Percentiles rank a stretch among this genome's conserved stretches.
phyloP scores from a whole-genome alignment of 1,140 invertebrate species.

The Drosophila pallidifrons region DNA sequence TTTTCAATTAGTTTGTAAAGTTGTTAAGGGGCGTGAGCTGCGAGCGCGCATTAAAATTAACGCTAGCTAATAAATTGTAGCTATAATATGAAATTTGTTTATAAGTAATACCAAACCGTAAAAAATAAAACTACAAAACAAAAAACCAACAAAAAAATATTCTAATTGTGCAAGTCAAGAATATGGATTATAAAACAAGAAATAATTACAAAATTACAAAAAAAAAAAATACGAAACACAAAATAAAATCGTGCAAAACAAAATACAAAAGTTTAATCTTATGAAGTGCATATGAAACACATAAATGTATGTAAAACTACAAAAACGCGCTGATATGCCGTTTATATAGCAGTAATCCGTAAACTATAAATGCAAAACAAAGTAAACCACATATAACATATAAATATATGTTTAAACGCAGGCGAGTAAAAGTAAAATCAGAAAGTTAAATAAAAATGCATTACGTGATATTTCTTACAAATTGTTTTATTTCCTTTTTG shows the following conservation, averaged over 20 bases:
- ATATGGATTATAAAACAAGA: constrained; percentile 38
- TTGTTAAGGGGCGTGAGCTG: constrained; percentile 56
- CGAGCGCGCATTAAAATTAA: constrained; percentile 64
- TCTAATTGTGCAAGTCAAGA: constrained; percentile 65
- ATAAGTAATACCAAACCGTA: constrained; percentile 80
- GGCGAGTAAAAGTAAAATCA: constrained; percentile 49
- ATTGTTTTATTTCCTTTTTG: constrained; percentile 64
- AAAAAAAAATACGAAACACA: constrained; percentile 1
- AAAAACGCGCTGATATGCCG: constrained; percentile 31
- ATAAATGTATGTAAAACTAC: constrained; percentile 60
- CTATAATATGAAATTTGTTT: constrained; percentile 82
- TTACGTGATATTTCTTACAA: constrained; percentile 81
- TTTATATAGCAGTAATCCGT: constrained; percentile 31
- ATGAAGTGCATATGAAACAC: constrained; percentile 55
- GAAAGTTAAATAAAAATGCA: constrained; percentile 77
- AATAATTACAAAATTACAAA: constrained; percentile 9
- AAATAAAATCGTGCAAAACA: constrained; percentile 16
- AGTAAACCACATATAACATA: constrained; percentile 40
- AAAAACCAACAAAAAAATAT: constrained; percentile 38
- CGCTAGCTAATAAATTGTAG: constrained; percentile 81
- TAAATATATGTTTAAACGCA: constrained; percentile 42
- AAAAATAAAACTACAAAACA: constrained; percentile 53
- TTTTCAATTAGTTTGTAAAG: constrained; percentile 48
- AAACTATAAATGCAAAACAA: constrained; percentile 27
- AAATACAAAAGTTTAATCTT: constrained; percentile 49